Evolutionary conservation across 1,140 invertebrate genomes (phyloP), one percentile per base, ranked within the genome.

Genomic region (Macrobrachium nipponense): DNA sequence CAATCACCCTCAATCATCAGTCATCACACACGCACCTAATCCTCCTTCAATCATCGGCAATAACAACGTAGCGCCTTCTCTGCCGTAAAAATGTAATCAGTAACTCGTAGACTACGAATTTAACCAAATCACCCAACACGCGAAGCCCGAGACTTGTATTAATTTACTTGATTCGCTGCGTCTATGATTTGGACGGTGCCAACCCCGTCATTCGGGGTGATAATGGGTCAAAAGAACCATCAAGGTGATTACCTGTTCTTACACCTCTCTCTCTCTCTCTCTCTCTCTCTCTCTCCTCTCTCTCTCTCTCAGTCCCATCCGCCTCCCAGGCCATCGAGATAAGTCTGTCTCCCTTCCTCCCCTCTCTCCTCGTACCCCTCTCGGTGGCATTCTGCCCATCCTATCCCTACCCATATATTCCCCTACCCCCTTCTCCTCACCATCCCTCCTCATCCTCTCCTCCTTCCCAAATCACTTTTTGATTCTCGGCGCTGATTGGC

Each of bases 81-180:
- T 62, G 83, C 83, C 83, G 83, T 85, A 85, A 85, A 85, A 85
- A 85, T 85, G 76, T 85, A 85, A 85, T 85, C 83, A 78, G 83
- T 58, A 72, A 72, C 83, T 85, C 77, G 76, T 85, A 85, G 76
- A 85, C 76, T 79, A 61, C 83, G 83, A 85, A 85, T 85, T 85
- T 85, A 85, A 85, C 76, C 83, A 85, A 85, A 85, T 85, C 83
- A 85, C 62, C 83, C 23, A 58, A 85, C 83, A 85, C 83, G 83
- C 83, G 61, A 79, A 44, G 43, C 59, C 59, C 17, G 51, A 66
- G 66, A 79, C 83, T 85, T 85, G 83, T 85, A 85, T 85, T 85
- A 85, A 85, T 85, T 85, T 85, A 79, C 43, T 79, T 80, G 83
- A 85, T 85, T 85, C 76, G 76, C 23, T 61, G n/a, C 73, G 76